Evolutionary conservation across 2,888 invertebrate species (phyloP), one percentile per base, ranked within the genome.

Genomic region (Plagodis pulveraria): DNA sequence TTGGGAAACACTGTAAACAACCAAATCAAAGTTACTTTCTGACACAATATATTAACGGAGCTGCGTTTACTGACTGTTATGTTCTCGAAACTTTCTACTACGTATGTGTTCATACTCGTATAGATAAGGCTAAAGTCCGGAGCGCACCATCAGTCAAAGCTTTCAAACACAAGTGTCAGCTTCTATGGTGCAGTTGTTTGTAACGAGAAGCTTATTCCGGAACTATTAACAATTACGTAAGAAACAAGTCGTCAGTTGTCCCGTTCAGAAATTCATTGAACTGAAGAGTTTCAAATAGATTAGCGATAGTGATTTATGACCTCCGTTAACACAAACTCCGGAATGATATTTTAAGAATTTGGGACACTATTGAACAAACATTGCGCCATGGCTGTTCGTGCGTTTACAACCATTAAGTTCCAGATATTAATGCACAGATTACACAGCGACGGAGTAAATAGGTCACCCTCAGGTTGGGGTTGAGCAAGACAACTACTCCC

Each of bases 401-500:
- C 69, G 70, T 73, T 73, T 67, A 64, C 67, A 69, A 67, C 70
- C 57, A 74, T 72, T 76, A 74, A 79, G 78, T 77, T 77, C 65
- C 76, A 71, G 79, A 80, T 78, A 79, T 81, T 77, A 77, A 80
- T 81, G 77, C 77, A 76, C 67, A 77, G 81, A 81, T 83, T 83
- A 78, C 71, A 70, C 70, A 71, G 71, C 73, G 69, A 71, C 66
- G 70, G 72, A 69, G 77, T 77, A 86, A 81, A 79, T 87, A 78
- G 85, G 86, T 81, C 85, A 77, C 74, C 72, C 73, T 78, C 72
- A 73, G 76, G 70, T 76, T 72, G 59, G 81, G 76, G 77, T 81
- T 80, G 75, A 69, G 79, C 73, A 83, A 83, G 81, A 82, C 81
- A 83, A 80, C 82, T 77, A 80, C 82, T 76, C 76, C 68, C 76